Conservation (phyloP, 2,113 vertebrate species). For the Ammodytes marinus region DNA sequence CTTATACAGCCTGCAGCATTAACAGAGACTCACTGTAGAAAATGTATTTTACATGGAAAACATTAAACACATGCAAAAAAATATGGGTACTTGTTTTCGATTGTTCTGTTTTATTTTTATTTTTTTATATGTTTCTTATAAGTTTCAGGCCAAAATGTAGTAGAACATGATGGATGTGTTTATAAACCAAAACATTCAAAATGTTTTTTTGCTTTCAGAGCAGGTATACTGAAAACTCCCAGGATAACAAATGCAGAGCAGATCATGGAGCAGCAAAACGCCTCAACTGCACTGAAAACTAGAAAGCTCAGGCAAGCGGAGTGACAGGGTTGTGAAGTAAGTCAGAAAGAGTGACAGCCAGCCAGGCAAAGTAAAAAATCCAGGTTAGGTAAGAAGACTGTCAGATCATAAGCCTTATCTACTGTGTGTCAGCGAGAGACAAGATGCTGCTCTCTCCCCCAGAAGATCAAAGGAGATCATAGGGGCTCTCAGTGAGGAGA, state of each 20-base stretch:
- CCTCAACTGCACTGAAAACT: slow-evolving; percentile 15
- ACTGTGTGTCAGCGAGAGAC: slow-evolving; percentile 49
- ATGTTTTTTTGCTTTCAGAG: slow-evolving; percentile 12
- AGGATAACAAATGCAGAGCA: background rate
- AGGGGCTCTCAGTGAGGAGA: slow-evolving; percentile 9
- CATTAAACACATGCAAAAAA: too few relatives aligned
- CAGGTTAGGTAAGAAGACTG: slow-evolving; percentile 48
- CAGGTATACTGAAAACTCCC: background rate
- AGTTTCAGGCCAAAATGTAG: background rate
- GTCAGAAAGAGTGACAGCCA: slow-evolving; percentile 42
- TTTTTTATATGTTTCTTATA: background rate
- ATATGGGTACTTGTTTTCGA: too few relatives aligned
- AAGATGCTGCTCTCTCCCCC: slow-evolving; percentile 38
- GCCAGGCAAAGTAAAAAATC: slow-evolving; percentile 57
- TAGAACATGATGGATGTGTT: slow-evolving; percentile 24
- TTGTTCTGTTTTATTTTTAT: too few relatives aligned
- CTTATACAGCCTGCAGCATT: too few relatives aligned
- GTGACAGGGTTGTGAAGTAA: slow-evolving; percentile 9
- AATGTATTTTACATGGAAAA: too few relatives aligned
- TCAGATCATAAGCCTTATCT: slow-evolving; percentile 51
- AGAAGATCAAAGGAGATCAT: slow-evolving; percentile 61
- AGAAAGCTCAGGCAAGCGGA: slow-evolving; percentile 27
- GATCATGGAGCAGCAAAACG: background rate
- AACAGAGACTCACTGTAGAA: too few relatives aligned
- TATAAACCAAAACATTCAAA: background rate